Percentiles rank a stretch among this genome's conserved stretches.
Conservation (phyloP, 1,140 invertebrate genomes). For the Gonioctena quinquepunctata region DNA sequence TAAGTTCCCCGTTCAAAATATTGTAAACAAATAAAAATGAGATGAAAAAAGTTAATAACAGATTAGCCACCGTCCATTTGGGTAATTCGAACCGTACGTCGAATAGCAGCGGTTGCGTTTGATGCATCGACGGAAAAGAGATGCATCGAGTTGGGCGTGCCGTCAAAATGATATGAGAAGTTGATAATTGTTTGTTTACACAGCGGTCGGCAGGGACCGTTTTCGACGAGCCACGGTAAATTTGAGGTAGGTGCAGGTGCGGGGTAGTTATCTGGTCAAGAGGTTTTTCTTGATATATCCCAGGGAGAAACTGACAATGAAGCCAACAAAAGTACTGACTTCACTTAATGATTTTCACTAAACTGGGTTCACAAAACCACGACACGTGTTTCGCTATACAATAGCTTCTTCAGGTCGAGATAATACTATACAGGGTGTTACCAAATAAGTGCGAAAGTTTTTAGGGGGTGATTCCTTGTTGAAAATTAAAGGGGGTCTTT, state of each 20-base stretch:
- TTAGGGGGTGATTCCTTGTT: too few relatives aligned
- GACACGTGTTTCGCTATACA: too few relatives aligned
- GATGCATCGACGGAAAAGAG: background rate
- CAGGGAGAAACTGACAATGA: too few relatives aligned
- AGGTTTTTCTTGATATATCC: background rate
- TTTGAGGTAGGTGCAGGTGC: background rate
- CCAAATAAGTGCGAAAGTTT: too few relatives aligned
- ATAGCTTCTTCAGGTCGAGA: too few relatives aligned
- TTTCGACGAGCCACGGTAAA: background rate
- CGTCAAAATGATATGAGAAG: constrained; percentile 12
- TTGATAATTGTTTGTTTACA: constrained; percentile 38
- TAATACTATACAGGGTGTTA: too few relatives aligned
- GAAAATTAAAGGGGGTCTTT: too few relatives aligned
- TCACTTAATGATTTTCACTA: too few relatives aligned
- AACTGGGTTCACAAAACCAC: too few relatives aligned
- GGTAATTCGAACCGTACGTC: background rate
- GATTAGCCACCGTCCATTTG: background rate
- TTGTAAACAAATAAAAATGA: constrained; percentile 20
- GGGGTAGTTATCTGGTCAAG: background rate
- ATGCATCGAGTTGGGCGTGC: background rate
- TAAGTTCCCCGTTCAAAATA: background rate
- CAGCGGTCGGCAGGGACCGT: constrained; percentile 18
- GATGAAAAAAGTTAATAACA: constrained; percentile 16
- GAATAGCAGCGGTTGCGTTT: background rate
- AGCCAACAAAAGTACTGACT: too few relatives aligned